These are phyloP conservation scores for Drosophila lacicola DNA, from an alignment of 2,888 invertebrate species.

Conservation along the genomic window DNA sequence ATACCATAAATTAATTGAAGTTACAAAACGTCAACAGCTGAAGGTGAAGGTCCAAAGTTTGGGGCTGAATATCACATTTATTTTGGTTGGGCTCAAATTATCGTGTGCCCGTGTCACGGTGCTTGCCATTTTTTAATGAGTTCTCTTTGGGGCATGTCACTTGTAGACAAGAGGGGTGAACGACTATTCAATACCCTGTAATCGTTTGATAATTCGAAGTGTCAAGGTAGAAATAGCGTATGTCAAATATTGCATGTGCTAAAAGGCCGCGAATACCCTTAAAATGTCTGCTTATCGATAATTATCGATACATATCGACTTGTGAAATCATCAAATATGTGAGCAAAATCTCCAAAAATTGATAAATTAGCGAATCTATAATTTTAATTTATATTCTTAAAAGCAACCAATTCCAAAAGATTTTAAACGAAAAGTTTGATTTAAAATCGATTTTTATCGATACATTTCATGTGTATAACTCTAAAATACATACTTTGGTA, in stretches of 20 bases:
- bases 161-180: too few relatives aligned
- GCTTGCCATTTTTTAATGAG: conserved; percentile 61
- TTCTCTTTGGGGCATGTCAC: conserved; percentile 5
- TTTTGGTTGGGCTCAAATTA: conserved; percentile 2
- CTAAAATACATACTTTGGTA: too few relatives aligned
- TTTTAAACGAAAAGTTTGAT: too few relatives aligned
- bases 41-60: conserved; percentile 67
- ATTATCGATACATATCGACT: not conserved
- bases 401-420: too few relatives aligned
- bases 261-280: not conserved
- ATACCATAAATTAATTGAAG: conserved; percentile 56
- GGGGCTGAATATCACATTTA: conserved; percentile 8
- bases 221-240: not conserved
- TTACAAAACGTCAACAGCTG: conserved; percentile 61
- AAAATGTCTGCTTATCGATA: not conserved
- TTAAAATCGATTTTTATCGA: too few relatives aligned
- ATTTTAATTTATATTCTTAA: too few relatives aligned
- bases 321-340: too few relatives aligned
- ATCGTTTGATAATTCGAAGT: too few relatives aligned
- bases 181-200: not conserved
- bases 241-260: not conserved
- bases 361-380: too few relatives aligned
- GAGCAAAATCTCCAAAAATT: too few relatives aligned
- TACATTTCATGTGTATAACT: too few relatives aligned
- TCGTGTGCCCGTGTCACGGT: conserved; percentile 55